Percentiles rank a stretch among this genome's conserved stretches.
Evolutionary conservation across 2,888 invertebrate genomes (phyloP).

Genomic region (Apotomis betuletana): DNA sequence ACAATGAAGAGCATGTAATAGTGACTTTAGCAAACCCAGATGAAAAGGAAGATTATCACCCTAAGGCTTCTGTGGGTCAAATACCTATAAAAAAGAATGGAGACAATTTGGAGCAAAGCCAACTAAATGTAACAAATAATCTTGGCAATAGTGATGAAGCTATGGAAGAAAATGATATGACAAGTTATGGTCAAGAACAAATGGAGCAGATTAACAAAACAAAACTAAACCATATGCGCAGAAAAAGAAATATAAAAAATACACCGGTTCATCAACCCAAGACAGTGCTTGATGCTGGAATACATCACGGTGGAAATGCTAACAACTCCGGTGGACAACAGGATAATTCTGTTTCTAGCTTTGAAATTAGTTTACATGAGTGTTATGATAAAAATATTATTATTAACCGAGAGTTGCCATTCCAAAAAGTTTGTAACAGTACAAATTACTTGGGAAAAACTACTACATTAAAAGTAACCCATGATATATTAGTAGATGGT

Average conservation of each 20-base stretch:
- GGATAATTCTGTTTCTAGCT: conserved; percentile 90
- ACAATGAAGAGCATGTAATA: conserved; percentile 83
- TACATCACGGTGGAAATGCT: conserved; percentile 90
- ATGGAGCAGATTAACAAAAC: conserved; percentile 33
- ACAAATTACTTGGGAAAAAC: conserved; percentile 87
- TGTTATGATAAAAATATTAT: conserved; percentile 91
- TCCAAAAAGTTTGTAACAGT: conserved; percentile 86
- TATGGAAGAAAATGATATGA: conserved; percentile 6
- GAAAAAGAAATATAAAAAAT: conserved; percentile 63
- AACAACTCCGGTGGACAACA: conserved; percentile 79
- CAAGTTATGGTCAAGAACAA: background rate
- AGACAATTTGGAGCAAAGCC: conserved; percentile 42
- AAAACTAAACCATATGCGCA: conserved; percentile 47
- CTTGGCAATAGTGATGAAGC: conserved; percentile 32
- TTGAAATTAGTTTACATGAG: conserved; percentile 89
- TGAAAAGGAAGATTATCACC: conserved; percentile 43
- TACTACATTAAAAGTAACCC: conserved; percentile 85
- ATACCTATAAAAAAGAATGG: conserved; percentile 37
- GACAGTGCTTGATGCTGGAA: conserved; percentile 87
- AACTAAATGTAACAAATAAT: conserved; percentile 26
- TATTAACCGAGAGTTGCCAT: conserved; percentile 86
- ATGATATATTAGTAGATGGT: conserved; percentile 89
- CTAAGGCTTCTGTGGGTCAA: background rate
- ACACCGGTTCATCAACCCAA: conserved; percentile 73
- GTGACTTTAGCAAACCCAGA: conserved; percentile 73